Conservation (phyloP, 2,113 vertebrate species). For the Paraplagusia blochii region DNA sequence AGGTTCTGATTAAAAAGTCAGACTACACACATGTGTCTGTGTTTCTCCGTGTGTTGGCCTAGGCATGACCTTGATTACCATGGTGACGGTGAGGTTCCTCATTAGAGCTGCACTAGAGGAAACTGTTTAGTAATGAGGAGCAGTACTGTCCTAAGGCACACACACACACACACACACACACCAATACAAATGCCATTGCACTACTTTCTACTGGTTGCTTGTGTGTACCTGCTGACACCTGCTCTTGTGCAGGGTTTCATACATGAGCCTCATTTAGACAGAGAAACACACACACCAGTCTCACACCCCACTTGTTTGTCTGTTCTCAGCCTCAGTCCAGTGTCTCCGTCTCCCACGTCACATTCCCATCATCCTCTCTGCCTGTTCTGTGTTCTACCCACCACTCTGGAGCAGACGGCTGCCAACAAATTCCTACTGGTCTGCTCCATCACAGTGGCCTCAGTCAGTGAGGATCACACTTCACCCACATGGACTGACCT, state of each 20-base stretch:
- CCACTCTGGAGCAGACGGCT: no score
- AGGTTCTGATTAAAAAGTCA: no score
- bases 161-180: slow-evolving; percentile 12
- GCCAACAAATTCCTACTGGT: no score
- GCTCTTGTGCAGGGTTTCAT: slow-evolving; percentile 63
- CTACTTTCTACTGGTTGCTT: slow-evolving; percentile 50
- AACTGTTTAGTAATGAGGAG: slow-evolving; percentile 76
- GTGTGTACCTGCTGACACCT: slow-evolving; percentile 68
- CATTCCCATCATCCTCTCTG: no score
- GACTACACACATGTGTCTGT: background rate
- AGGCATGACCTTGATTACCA: slow-evolving; percentile 77
- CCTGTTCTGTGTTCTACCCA: no score
- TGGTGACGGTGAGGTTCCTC: slow-evolving; percentile 70
- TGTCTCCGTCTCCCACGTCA: no score
- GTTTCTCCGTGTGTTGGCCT: slow-evolving; percentile 51
- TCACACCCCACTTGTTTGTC: no score
- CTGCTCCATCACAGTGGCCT: no score
- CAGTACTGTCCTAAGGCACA: slow-evolving; percentile 67
- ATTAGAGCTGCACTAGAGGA: slow-evolving; percentile 77
- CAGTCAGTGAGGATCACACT: no score
- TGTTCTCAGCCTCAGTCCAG: no score
- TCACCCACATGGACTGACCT: no score
- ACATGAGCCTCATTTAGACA: slow-evolving; percentile 37
- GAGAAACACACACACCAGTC: background rate
- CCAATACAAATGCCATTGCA: slow-evolving; percentile 59